Evolutionary conservation across 2,888 invertebrate genomes (phyloP).

Genomic region (Scaptomyza caliginosa): DNA sequence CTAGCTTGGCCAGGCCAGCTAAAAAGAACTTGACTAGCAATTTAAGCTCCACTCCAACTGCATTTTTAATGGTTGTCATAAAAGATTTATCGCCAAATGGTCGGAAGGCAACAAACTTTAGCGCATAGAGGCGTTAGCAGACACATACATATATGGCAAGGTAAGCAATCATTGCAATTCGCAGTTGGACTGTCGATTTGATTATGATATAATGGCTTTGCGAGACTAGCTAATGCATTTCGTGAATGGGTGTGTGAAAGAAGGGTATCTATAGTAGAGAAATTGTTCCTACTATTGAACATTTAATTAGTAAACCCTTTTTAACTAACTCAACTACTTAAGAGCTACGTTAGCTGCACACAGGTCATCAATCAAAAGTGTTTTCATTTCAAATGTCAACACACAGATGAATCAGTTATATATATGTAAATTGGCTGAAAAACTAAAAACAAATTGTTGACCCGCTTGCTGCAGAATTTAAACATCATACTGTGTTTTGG

Average conservation of each 20-base stretch:
- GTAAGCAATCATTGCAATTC: slow-evolving; percentile 36
- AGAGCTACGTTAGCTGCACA: slow-evolving; percentile 35
- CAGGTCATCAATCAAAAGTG: slow-evolving; percentile 66
- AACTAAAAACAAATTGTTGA: slow-evolving; percentile 67
- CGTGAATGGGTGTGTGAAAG: slow-evolving; percentile 1
- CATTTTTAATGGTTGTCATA: slow-evolving; percentile 64
- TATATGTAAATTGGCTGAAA: slow-evolving; percentile 24
- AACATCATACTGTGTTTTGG: slow-evolving; percentile 66
- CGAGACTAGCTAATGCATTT: slow-evolving; percentile 16
- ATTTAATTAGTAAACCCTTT: too few species aligned
- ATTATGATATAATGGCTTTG: slow-evolving; percentile 44
- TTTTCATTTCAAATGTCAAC: slow-evolving; percentile 68
- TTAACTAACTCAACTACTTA: slow-evolving; percentile 12
- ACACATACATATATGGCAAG: not conserved
- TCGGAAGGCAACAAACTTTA: slow-evolving; percentile 9
- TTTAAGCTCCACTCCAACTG: slow-evolving; percentile 44
- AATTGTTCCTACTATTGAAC: too few species aligned
- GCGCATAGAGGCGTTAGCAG: slow-evolving; percentile 40
- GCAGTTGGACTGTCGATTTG: slow-evolving; percentile 24
- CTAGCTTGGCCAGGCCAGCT: slow-evolving; percentile 11
- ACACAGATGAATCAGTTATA: slow-evolving; percentile 19
- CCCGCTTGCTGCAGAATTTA: slow-evolving; percentile 61
- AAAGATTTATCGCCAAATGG: slow-evolving; percentile 67
- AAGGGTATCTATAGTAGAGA: too few species aligned
- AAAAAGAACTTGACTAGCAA: slow-evolving; percentile 45